Percentiles rank a stretch among this genome's conserved stretches.
phyloP scores from a whole-genome alignment of 1,140 invertebrate species.

The Conopomorpha cramerella region DNA sequence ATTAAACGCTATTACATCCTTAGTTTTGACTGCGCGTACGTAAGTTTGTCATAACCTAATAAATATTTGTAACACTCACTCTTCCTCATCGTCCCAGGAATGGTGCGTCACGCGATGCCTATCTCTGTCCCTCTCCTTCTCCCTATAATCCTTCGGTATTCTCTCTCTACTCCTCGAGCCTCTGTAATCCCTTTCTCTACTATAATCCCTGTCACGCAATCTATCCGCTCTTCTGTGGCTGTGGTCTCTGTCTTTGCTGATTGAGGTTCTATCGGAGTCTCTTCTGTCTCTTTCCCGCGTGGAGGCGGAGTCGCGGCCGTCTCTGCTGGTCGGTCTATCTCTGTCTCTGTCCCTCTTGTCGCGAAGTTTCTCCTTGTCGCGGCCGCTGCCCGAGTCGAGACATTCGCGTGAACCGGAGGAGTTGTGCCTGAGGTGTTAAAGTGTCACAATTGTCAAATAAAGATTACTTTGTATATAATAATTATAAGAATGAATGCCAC shows the following conservation, averaged over 20 bases:
- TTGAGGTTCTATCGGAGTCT: constrained; percentile 20
- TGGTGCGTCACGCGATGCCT: constrained; percentile 36
- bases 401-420: constrained; percentile 55
- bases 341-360: constrained; percentile 38
- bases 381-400: constrained; percentile 52
- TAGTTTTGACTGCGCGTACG: too few species aligned
- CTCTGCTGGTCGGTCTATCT: constrained; percentile 58
- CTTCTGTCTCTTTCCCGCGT: constrained; percentile 38
- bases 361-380: constrained; percentile 45
- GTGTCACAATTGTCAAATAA: constrained; percentile 2
- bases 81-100: constrained; percentile 51
- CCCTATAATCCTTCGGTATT: constrained; percentile 44
- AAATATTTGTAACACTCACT: constrained; percentile 22
- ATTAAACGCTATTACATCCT: too few species aligned
- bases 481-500: too few species aligned
- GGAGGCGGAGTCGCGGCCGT: constrained; percentile 37
- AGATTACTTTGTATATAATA: too few species aligned
- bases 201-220: constrained; percentile 45
- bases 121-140: constrained; percentile 29
- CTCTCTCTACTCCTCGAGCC: constrained; percentile 59
- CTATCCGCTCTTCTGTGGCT: constrained; percentile 30
- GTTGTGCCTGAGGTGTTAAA: constrained; percentile 45
- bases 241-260: constrained; percentile 36
- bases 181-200: constrained; percentile 55
- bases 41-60: constrained; percentile 1